Evolutionary conservation across 2,888 invertebrate species (phyloP).

Genomic region (Patella caerulea): DNA sequence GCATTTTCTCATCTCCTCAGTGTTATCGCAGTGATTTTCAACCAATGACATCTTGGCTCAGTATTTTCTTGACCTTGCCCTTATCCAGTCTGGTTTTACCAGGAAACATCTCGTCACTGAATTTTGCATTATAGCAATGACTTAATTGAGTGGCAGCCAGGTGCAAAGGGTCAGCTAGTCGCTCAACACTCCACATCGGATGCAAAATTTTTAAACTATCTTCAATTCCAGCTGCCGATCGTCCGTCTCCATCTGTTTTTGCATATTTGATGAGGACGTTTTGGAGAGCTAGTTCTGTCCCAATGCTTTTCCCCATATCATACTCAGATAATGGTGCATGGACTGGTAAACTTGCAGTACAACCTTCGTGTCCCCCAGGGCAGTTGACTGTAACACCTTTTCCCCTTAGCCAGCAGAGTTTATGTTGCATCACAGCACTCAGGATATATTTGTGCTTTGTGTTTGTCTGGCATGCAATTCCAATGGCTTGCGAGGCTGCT

Average conservation of each 20-base stretch:
- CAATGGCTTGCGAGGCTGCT: not conserved
- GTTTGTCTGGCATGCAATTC: not conserved
- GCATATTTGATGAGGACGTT: constrained; percentile 17
- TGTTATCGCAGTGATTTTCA: not conserved
- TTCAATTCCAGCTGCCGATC: not conserved
- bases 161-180: constrained; percentile 14
- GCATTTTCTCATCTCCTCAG: not conserved
- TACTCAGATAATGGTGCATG: constrained; percentile 19
- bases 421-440: not conserved
- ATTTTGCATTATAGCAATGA: not conserved
- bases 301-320: constrained; percentile 20
- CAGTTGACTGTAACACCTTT: not conserved
- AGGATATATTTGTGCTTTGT: not conserved
- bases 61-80: not conserved
- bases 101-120: not conserved
- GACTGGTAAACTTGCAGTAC: constrained; percentile 19
- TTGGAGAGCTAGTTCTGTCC: constrained; percentile 16
- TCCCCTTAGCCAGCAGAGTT: not conserved
- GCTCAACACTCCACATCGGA: constrained; percentile 9
- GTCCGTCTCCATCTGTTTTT: constrained; percentile 21
- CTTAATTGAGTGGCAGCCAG: constrained; percentile 19
- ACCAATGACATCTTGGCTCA: not conserved
- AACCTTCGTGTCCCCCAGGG: constrained; percentile 18
- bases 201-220: constrained; percentile 8
- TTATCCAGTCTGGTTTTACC: not conserved